Conservation (phyloP, 2,888 invertebrate species). For the Drosophila recens region DNA sequence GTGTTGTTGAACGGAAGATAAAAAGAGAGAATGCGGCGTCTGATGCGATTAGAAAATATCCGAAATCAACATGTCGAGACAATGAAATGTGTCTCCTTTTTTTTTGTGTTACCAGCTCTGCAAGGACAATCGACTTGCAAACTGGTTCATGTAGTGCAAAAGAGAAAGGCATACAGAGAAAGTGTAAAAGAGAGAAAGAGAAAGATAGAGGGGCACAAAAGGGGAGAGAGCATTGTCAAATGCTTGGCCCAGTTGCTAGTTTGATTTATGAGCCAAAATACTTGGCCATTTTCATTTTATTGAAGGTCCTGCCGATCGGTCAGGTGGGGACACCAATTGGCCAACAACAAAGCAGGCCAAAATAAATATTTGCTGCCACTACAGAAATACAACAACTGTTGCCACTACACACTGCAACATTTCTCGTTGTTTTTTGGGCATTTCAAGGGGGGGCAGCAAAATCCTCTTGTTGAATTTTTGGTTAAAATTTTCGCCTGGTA, state of each 20-base stretch:
- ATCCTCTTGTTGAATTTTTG: conserved; percentile 26
- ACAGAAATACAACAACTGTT: conserved; percentile 24
- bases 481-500: conserved; percentile 8
- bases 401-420: neutral
- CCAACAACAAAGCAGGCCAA: conserved; percentile 15
- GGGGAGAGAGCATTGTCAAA: neutral
- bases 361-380: conserved; percentile 21
- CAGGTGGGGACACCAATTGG: conserved; percentile 29
- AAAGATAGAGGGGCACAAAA: neutral
- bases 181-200: neutral
- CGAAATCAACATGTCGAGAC: conserved; percentile 58
- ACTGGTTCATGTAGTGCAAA: neutral
- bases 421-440: conserved; percentile 6
- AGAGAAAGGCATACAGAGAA: neutral
- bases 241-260: conserved; percentile 69
- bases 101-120: neutral
- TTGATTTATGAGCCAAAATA: conserved; percentile 74
- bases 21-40: conserved; percentile 2
- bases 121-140: conserved; percentile 15
- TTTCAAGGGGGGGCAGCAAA: conserved; percentile 5
- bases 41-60: conserved; percentile 45
- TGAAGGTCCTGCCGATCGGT: conserved; percentile 36
- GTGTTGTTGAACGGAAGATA: conserved; percentile 2
- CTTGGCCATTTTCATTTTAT: conserved; percentile 66
- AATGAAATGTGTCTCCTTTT: conserved; percentile 45